phyloP scores from a whole-genome alignment of 2,888 invertebrate genomes.

The Bimastos eiseni region DNA sequence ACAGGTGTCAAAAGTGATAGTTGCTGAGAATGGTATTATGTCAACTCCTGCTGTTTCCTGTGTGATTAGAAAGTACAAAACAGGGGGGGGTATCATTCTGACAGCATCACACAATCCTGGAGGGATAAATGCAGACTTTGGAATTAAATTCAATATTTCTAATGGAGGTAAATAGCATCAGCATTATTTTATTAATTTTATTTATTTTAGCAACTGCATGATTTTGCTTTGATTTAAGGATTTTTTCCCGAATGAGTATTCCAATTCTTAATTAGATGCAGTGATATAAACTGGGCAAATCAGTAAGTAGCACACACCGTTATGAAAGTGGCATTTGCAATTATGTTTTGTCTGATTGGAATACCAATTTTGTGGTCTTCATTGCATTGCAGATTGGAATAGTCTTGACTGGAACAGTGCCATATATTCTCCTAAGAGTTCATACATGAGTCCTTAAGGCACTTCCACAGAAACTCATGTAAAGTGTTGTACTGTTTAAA shows the following conservation, averaged over 20 bases:
- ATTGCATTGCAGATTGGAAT: too few relatives aligned
- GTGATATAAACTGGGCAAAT: too few relatives aligned
- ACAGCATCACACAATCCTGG: slow-evolving; percentile 99
- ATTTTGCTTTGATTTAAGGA: not conserved
- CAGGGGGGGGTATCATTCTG: slow-evolving; percentile 88
- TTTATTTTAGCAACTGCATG: not conserved
- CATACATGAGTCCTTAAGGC: too few relatives aligned
- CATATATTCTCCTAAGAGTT: too few relatives aligned
- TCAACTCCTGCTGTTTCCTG: slow-evolving; percentile 97
- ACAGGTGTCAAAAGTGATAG: slow-evolving; percentile 79
- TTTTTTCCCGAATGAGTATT: not conserved
- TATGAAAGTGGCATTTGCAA: too few relatives aligned
- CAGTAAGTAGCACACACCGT: too few relatives aligned
- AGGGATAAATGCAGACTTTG: slow-evolving; percentile 94
- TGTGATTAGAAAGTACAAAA: slow-evolving; percentile 79
- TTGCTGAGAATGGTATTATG: slow-evolving; percentile 91
- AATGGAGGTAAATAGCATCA: slow-evolving; percentile 75
- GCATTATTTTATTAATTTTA: not conserved
- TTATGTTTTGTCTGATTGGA: too few relatives aligned
- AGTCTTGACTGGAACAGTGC: too few relatives aligned
- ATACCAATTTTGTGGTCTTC: too few relatives aligned
- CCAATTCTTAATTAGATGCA: too few relatives aligned
- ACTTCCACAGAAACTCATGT: too few relatives aligned
- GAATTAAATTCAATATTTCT: slow-evolving; percentile 94
- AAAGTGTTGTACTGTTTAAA: too few relatives aligned